These are phyloP conservation scores for Rhabdornis inornatus DNA, from an alignment of 2,113 vertebrate species.

Conservation along the genomic window DNA sequence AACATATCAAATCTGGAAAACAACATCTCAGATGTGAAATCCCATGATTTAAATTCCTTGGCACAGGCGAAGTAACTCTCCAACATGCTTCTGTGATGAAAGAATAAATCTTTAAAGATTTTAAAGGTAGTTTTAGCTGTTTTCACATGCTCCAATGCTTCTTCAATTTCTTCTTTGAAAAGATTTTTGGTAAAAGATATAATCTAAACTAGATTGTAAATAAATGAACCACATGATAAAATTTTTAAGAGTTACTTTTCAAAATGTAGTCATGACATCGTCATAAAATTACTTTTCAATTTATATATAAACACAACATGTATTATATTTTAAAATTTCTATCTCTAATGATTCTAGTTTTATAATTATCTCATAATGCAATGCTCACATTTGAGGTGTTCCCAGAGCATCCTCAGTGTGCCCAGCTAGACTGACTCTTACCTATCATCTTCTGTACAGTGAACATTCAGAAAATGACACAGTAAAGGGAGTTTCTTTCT, in stretches of 20 bases:
- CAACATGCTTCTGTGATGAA: constrained; percentile 66
- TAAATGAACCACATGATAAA: not conserved
- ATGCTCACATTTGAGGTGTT: not conserved
- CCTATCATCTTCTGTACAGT: rapidly evolving
- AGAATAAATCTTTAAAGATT: constrained; percentile 74
- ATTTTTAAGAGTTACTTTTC: not conserved
- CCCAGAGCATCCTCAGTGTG: not conserved
- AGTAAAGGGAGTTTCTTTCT: not conserved
- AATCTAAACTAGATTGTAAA: constrained; percentile 60
- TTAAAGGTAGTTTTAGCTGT: constrained; percentile 62
- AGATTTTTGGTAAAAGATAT: constrained; percentile 74
- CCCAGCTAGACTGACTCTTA: not conserved
- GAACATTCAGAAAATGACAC: not conserved
- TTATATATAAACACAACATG: not conserved
- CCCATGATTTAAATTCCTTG: constrained; percentile 69
- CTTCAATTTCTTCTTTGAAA: constrained; percentile 77
- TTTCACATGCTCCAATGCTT: constrained; percentile 75
- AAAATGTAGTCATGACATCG: not conserved
- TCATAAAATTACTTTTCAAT: not conserved
- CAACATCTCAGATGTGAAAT: constrained; percentile 80
- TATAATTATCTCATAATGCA: not conserved
- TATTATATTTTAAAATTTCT: not conserved
- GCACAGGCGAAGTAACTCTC: constrained; percentile 52
- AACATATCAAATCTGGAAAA: constrained; percentile 79
- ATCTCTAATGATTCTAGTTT: not conserved